Evolutionary conservation across 1,140 invertebrate species (phyloP), one percentile per base, ranked within the genome.

Genomic region (Leptopilina boulardi): DNA sequence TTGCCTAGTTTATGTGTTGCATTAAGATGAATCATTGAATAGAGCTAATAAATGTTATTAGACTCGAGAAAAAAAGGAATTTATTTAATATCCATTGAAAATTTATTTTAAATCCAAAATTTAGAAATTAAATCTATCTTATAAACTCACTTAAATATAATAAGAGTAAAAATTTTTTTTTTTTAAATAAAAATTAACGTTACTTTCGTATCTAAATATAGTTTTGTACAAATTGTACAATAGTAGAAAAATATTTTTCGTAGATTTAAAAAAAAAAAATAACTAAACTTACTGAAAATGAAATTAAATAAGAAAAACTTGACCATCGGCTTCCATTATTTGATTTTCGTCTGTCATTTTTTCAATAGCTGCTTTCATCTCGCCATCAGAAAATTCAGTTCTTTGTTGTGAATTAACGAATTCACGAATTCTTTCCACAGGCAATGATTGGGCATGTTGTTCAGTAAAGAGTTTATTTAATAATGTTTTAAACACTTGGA

Each of bases 281-380:
- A 5, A 72, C n/a, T 73, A 41, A 19, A 34, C 44, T 47, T 74
- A 82, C 15, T 15, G 13, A 38, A 47, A 66, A 51, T 44, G 10
- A 9, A 66, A 42, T 93, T 94, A 98, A 88, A 98, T 96, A 15
- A 97, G 91, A 87, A 97, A 97, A n/a, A 98, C 92, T 79, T 96
- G 95, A 79, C 95, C 94, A 87, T 98, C 96, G 0, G 97, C 94
- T 75, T 97, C 91, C 97, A 99, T 98, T 23, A 99, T 93, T 89
- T 98, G 96, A 91, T 98, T 98, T 70, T 95, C 96, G 51, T 96
- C 94, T 19, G 95, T 95, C 97, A 99, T 98, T 75, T 92, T 92
- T 13, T 94, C 90, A 11, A 99, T 91, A 1, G 97, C 97, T 0
- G 94, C 93, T 51, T 92, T 89, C 6, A 98, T 92, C 92, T 99